A percentile compares a stretch with the other conserved stretches of the same genome.
phyloP scores from a whole-genome alignment of 2,888 invertebrate species.

The Eristalis intricaria region DNA sequence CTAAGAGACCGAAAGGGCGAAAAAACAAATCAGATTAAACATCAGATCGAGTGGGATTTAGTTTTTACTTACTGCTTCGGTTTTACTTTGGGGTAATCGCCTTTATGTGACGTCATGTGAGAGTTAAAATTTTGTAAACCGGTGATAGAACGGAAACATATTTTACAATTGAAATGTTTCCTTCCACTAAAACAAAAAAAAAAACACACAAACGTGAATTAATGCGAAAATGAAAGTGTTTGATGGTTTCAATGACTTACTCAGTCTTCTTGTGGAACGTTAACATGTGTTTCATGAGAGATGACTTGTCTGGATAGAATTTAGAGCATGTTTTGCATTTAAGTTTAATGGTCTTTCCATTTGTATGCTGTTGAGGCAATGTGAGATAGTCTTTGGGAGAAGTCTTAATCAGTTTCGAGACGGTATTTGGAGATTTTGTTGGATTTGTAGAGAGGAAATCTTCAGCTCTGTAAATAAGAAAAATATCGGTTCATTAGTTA shows the following conservation, averaged over 20 bases:
- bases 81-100: conserved; percentile 57
- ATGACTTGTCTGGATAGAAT: conserved; percentile 65
- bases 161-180: conserved; percentile 65
- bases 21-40: background rate
- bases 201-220: background rate
- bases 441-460: conserved; percentile 30
- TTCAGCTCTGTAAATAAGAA: conserved; percentile 43
- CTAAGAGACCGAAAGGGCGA: background rate
- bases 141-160: conserved; percentile 64
- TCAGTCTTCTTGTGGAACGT: conserved; percentile 62
- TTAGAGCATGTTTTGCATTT: conserved; percentile 63
- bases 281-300: conserved; percentile 65
- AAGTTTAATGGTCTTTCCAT: conserved; percentile 57
- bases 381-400: conserved; percentile 35
- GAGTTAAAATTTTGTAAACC: conserved; percentile 65
- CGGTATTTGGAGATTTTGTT: conserved; percentile 31
- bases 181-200: conserved; percentile 54
- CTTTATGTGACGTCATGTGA: conserved; percentile 64
- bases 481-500: background rate
- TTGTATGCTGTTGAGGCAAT: conserved; percentile 29
- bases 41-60: background rate
- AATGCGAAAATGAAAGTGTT: too few relatives aligned
- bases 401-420: conserved; percentile 44
- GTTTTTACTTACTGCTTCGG: conserved; percentile 53
- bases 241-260: conserved; percentile 13